Evolutionary conservation across 2,113 vertebrate species (phyloP), one percentile per base, ranked within the genome.

Genomic region (Ophthalmolycus amberensis): DNA sequence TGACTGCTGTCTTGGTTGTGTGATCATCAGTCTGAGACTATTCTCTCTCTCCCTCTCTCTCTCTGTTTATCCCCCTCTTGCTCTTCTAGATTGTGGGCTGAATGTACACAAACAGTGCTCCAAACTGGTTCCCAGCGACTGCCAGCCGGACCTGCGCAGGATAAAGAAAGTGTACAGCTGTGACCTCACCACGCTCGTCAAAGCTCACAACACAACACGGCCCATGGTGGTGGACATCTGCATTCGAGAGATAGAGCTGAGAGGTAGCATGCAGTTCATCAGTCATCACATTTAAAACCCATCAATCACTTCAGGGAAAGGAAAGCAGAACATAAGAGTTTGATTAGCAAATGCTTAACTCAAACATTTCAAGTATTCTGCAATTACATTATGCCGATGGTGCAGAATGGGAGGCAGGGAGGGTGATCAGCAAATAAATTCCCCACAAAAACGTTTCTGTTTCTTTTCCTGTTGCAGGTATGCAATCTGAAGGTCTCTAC

Each of bases 91-190:
- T 85, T 99, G 98, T 3, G 98, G 98, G 9, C 83, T 99, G 90
- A 99, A 99, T 9, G 98, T 99, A 25, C 98, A 99, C 93, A 99
- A 99, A 89, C 98, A 99, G 92, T 99, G 98, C 89, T 99, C 98
- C 89, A 98, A 98, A 86, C 96, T 98, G 2, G 97, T 99, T 72
- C 97, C 98, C 86, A 99, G 97, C 0, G 98, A 99, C 95, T 99
- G 98, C 91, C 97, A 99, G 80, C 98, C 98, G 0, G 98, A 99
- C 90, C 96, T 99, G 83, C 97, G 97, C 92, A 96, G 97, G 90
- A 99, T 99, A 93, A 99, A 99, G 90, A 95, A 98, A 89, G 97
- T 99, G 73, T 99, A 97, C 87, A 98, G 98, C 90, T 99, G 98
- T 46, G 98, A 99, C 83, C 97, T 99, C 85, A 99, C 98, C 44